Percentiles rank a stretch among this genome's conserved stretches.
Evolutionary conservation across 2,888 invertebrate species (phyloP).

Genomic region (Macrosoma leucophasiata): DNA sequence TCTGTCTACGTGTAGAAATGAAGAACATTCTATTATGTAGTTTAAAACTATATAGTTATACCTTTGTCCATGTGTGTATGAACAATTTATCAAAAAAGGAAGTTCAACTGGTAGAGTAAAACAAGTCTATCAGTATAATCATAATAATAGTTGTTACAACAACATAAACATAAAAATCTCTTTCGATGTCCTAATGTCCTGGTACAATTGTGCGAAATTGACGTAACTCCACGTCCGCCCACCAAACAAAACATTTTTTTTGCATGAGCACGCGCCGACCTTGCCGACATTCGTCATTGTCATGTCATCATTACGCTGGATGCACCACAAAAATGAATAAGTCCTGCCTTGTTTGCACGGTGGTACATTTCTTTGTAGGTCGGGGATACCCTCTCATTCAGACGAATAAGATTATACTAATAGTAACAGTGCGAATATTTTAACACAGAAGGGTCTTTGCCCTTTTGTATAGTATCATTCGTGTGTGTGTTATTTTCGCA

Average conservation of each 20-base stretch:
- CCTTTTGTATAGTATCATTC: constrained; percentile 27
- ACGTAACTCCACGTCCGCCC: constrained; percentile 60
- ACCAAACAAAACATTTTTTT: constrained; percentile 46
- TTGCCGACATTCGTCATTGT: constrained; percentile 52
- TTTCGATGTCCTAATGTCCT: constrained; percentile 45
- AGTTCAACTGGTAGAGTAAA: too few species aligned
- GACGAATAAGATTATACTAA: too few species aligned
- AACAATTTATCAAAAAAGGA: too few species aligned
- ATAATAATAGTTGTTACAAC: constrained; percentile 32
- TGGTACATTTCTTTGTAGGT: constrained; percentile 57
- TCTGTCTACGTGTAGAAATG: too few species aligned
- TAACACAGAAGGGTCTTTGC: constrained; percentile 42
- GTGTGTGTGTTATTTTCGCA: constrained; percentile 15
- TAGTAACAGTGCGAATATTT: too few species aligned
- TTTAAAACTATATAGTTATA: too few species aligned
- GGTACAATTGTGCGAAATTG: constrained; percentile 72
- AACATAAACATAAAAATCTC: constrained; percentile 39
- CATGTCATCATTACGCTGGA: constrained; percentile 58
- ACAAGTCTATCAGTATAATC: constrained; percentile 5
- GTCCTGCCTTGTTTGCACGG: constrained; percentile 43
- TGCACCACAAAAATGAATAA: constrained; percentile 59
- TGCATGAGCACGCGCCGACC: constrained; percentile 54
- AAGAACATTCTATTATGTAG: too few species aligned
- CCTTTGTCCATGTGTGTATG: too few species aligned
- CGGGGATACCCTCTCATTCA: constrained; percentile 61